phyloP scores from a whole-genome alignment of 2,888 invertebrate genomes.

The Schizaphis graminum region DNA sequence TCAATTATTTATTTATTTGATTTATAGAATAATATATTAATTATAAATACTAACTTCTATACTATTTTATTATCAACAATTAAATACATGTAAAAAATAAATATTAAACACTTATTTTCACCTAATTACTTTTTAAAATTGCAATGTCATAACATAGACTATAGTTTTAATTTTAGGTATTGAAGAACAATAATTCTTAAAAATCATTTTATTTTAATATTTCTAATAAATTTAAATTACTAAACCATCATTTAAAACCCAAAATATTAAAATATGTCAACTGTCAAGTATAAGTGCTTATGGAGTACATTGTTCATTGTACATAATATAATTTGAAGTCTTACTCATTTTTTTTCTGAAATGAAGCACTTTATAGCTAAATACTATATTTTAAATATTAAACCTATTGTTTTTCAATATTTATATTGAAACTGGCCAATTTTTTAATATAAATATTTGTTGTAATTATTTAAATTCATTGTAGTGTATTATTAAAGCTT shows the following conservation, averaged over 20 bases:
- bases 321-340: background rate
- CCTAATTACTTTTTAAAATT: background rate
- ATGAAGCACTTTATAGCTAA: background rate
- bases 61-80: background rate
- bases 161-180: too few species aligned
- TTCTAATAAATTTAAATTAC: background rate
- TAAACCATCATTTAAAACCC: background rate
- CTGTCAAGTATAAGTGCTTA: background rate
- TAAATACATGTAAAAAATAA: background rate
- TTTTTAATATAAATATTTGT: background rate
- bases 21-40: background rate
- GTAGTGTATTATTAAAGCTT: background rate
- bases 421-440: background rate
- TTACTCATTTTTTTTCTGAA: background rate
- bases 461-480: background rate
- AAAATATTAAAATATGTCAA: background rate
- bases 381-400: background rate
- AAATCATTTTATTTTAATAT: background rate
- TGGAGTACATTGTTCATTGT: background rate
- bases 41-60: background rate
- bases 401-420: background rate
- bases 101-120: background rate
- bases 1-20: background rate
- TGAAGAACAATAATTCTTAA: background rate
- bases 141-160: background rate